These are phyloP conservation scores for Grammomys surdaster DNA, from an alignment of 2,113 vertebrate species.

Conservation along the genomic window DNA sequence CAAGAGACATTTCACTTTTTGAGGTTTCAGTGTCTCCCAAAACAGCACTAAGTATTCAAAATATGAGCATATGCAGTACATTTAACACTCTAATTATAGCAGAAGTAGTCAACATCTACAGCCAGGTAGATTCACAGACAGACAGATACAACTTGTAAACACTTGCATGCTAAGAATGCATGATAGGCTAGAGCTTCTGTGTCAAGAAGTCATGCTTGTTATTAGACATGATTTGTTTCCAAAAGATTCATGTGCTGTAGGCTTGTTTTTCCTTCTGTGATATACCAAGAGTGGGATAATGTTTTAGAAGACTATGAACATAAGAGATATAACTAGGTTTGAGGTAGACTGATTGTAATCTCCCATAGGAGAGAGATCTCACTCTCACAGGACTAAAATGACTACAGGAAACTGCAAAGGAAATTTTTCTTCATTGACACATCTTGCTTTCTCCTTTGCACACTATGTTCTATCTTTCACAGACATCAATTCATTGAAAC, in stretches of 20 bases:
- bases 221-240: background rate
- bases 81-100: background rate
- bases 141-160: background rate
- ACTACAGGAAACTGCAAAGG: background rate
- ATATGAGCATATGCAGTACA: background rate
- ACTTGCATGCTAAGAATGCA: background rate
- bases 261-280: background rate
- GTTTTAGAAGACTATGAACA: background rate
- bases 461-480: too few relatives aligned
- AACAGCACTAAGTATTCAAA: too few relatives aligned
- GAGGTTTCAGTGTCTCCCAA: background rate
- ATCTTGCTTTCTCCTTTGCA: background rate
- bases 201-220: background rate
- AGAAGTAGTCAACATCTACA: too few relatives aligned
- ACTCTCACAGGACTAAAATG: too few relatives aligned
- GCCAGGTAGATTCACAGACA: background rate
- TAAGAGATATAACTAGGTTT: background rate
- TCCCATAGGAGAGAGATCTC: background rate
- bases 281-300: background rate
- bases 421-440: fast-evolving
- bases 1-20: background rate
- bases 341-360: background rate
- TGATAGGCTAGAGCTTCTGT: background rate
- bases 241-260: background rate
- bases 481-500: too few relatives aligned